Evolutionary conservation across 1,140 invertebrate genomes (phyloP), one percentile per base, ranked within the genome.

Genomic region (Solenopsis invicta): DNA sequence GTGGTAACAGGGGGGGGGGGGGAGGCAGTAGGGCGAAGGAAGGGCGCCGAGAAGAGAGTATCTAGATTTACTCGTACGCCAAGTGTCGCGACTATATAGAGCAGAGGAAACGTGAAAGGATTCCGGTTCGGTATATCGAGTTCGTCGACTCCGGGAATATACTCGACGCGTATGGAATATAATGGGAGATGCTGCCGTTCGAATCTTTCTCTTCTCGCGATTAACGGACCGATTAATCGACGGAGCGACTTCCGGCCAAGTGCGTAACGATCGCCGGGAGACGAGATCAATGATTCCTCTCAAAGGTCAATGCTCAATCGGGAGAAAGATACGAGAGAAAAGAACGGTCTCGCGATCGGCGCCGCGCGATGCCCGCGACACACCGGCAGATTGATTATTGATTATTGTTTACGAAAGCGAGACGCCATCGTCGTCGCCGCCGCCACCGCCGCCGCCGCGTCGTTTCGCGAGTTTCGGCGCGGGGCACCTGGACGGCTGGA

Each of bases 401-500:
- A 76, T 41, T 76, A 41, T 61, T 24, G 21, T 45, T 77, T 45
- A 21, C 56, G 37, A 77, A 76, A 24, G 12, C 24, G 1, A 41
- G 37, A 9, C 62, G 5, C 4, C 24, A 50, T 16, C 8, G 37
- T 10, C 48, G 54, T 12, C 21, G 52, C 37, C n/a, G n/a, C n/a
- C n/a, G n/a, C n/a, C n/a, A n/a, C n/a, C n/a, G n/a, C 24, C 8
- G 37, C 48, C 48, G 54, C n/a, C 21, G 52, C 37, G 56, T 48
- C 75, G 86, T 48, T 87, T 56, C 71, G 88, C 81, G 9, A 87
- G 75, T 37, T 86, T 86, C 75, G 75, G 37, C 37, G 5, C 4
- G n/a, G 69, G 77, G 88, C 76, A 69, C 89, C 52, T 52, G 72
- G 45, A 66, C 24, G 54, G 87, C 52, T 52, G 72, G 45, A 66